Evolutionary conservation across 2,113 vertebrate species (phyloP).

Genomic region (Microtus ochrogaster): DNA sequence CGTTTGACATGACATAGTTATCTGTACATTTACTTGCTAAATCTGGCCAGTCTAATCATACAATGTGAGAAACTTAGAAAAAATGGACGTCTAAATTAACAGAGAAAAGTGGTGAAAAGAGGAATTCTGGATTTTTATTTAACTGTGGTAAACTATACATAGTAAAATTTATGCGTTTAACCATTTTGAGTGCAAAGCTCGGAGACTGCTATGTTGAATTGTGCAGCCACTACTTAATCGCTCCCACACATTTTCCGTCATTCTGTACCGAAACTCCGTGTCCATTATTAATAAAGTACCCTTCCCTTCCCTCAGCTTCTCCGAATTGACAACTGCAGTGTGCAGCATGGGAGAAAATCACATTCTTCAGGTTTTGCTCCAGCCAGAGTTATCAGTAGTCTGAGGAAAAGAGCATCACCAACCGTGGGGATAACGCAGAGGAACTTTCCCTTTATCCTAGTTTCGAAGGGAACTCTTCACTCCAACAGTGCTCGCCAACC

Average conservation of each 20-base stretch:
- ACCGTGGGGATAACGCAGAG: no score
- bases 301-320: not conserved
- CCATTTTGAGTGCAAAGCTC: not conserved
- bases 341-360: not conserved
- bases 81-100: not conserved
- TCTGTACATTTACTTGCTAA: not conserved
- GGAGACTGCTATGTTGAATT: not conserved
- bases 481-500: rapidly evolving
- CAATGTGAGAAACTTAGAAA: not conserved
- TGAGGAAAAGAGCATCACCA: not conserved
- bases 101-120: not conserved
- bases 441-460: not conserved
- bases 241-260: not conserved
- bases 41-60: not conserved
- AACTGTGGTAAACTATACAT: not conserved
- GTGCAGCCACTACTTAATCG: not conserved
- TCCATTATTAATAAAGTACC: not conserved
- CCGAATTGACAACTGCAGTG: not conserved
- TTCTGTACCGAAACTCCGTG: not conserved
- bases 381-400: not conserved
- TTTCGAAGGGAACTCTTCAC: not conserved
- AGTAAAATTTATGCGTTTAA: not conserved
- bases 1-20: not conserved
- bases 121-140: not conserved
- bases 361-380: not conserved